phyloP scores from a whole-genome alignment of 2,888 invertebrate species.

The Bellardia bayeri region DNA sequence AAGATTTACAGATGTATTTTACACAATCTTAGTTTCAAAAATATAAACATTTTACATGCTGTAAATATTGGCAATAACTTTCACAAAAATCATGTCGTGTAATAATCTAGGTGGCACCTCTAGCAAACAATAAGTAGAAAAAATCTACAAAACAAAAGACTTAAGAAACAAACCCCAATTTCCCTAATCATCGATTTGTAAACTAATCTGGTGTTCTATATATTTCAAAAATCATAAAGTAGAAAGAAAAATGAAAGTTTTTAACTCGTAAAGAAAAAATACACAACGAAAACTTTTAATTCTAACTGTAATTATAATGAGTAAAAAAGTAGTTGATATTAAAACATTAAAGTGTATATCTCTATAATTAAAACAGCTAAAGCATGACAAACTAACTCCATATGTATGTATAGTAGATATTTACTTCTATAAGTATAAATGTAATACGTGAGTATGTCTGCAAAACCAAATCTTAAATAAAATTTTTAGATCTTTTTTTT shows the following conservation, averaged over 20 bases:
- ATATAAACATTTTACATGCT: too few species aligned
- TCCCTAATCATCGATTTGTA: conserved; percentile 33
- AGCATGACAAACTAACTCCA: conserved; percentile 63
- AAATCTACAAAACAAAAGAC: conserved; percentile 27
- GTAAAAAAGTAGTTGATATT: conserved; percentile 53
- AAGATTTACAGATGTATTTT: too few species aligned
- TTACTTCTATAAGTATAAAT: conserved; percentile 6
- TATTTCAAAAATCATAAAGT: conserved; percentile 51
- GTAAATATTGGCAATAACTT: too few species aligned
- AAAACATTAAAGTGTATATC: conserved; percentile 38
- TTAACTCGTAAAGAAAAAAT: conserved; percentile 10
- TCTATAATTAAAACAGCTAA: conserved; percentile 62
- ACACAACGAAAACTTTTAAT: conserved; percentile 50
- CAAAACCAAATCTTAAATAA: background rate
- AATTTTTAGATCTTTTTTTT: conserved; percentile 5
- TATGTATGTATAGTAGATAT: background rate
- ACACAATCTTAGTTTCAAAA: too few species aligned
- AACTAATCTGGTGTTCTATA: conserved; percentile 43
- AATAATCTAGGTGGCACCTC: too few species aligned
- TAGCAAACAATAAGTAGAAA: background rate
- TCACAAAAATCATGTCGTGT: too few species aligned
- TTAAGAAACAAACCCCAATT: conserved; percentile 20
- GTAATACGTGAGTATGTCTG: background rate
- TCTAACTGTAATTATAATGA: conserved; percentile 70
- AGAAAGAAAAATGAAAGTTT: conserved; percentile 71